Evolutionary conservation across 1,140 invertebrate genomes (phyloP), one percentile per base, ranked within the genome.

Genomic region (Pararge aegeria): DNA sequence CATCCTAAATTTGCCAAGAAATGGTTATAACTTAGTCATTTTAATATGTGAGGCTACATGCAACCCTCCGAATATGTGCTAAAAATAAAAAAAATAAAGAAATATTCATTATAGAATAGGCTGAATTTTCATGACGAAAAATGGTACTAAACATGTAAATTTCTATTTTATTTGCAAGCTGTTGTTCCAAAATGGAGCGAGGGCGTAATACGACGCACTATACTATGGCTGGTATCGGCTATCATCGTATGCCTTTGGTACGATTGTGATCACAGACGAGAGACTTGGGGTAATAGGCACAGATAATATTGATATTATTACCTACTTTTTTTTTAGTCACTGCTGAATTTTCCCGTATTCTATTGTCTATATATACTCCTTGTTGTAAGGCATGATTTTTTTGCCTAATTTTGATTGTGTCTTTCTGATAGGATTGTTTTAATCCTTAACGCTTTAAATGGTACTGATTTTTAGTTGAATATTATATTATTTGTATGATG

Each of bases 101-200:
- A 34, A 34, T 6, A 1, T 10, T 34, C n/a, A 1, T n/a, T 12
- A 10, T n/a, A 30, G 29, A 30, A 20, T 46, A 20, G 42, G 42
- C 42, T 20, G 42, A 46, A 46, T 46, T 46, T 46, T 20, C 42
- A 20, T 19, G 6, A 9, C 19, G 5, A 46, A 4, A 19, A 15
- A 16, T 20, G 42, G 29, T 52, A 51, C n/a, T 53, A 57, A 63
- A 63, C n/a, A 37, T 57, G 48, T 57, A 48, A 29, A 57, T 63
- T 62, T 62, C 18, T 61, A 34, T 50, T 61, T 56, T 55, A 55
- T 63, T 63, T 63, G 61, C 61, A 63, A 63, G 61, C 61, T 63
- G 61, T 63, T 63, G 61, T 57, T 63, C 61, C 54, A 56, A 63
- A 57, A 42, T 18, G 61, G 61, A 63, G 54, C 54, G 40, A n/a